Conservation (phyloP, 2,888 invertebrate genomes). For the Noctua janthina region DNA sequence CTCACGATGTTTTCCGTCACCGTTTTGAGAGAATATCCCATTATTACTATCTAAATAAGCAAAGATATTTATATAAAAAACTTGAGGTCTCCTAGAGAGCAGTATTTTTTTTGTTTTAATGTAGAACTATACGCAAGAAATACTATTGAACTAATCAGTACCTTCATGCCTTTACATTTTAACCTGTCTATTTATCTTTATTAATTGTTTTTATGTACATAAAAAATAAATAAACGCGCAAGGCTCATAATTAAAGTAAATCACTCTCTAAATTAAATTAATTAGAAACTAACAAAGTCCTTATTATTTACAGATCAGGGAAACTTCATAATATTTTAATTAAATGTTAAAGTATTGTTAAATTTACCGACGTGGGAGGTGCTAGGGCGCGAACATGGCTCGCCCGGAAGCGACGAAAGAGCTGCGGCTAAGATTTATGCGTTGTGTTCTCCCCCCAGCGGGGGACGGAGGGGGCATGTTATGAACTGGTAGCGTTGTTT, state of each 20-base stretch:
- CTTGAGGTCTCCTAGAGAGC: too few relatives aligned
- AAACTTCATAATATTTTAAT: slow-evolving; percentile 68
- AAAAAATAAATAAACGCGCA: background rate
- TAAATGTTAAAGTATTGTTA: slow-evolving; percentile 77
- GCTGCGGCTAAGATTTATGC: slow-evolving; percentile 79
- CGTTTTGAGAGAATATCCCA: too few relatives aligned
- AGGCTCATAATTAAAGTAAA: background rate
- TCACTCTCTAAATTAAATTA: background rate
- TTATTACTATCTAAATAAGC: too few relatives aligned
- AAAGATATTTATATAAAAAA: too few relatives aligned
- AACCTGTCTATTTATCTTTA: background rate
- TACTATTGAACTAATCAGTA: background rate
- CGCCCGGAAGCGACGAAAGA: slow-evolving; percentile 71
- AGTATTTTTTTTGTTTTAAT: too few relatives aligned
- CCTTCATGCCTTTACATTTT: background rate
- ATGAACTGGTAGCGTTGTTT: slow-evolving; percentile 44
- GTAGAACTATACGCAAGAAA: background rate
- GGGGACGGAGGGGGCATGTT: slow-evolving; percentile 37
- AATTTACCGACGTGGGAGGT: slow-evolving; percentile 71
- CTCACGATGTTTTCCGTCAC: too few relatives aligned
- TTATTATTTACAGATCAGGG: slow-evolving; percentile 13
- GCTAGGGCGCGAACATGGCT: slow-evolving; percentile 66
- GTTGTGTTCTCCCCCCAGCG: slow-evolving; percentile 64
- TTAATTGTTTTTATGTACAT: background rate
- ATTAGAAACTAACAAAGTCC: background rate